Conservation (phyloP, 2,113 vertebrate genomes). For the Athene noctua region DNA sequence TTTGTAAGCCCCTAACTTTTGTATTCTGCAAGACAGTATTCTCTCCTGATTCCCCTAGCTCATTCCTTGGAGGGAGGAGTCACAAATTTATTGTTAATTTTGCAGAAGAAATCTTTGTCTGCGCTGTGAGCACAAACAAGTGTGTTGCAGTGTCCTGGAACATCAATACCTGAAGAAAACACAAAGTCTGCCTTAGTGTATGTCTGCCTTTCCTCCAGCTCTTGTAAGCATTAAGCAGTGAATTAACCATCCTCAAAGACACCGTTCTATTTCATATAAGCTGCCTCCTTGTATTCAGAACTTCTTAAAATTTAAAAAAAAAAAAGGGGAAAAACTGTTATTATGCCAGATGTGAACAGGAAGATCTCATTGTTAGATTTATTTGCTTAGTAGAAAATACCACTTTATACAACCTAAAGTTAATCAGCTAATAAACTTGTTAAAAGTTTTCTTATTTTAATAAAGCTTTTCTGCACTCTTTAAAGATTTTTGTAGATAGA, state of each 20-base stretch:
- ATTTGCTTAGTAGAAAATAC: neutral
- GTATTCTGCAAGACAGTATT: neutral
- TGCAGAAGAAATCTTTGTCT: neutral
- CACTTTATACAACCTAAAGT: neutral
- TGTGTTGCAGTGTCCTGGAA: neutral
- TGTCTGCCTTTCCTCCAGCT: neutral
- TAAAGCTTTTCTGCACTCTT: neutral
- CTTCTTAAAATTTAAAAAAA: neutral
- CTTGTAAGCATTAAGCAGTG: neutral
- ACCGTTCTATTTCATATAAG: neutral
- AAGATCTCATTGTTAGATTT: neutral
- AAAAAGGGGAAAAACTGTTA: neutral
- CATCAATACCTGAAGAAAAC: neutral
- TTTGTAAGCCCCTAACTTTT: neutral
- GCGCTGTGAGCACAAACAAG: neutral
- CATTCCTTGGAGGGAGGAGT: neutral
- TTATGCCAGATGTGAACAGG: neutral
- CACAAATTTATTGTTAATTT: neutral
- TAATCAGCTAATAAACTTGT: neutral
- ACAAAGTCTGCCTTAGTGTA: neutral
- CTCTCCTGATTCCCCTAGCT: neutral
- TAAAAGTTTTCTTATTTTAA: neutral
- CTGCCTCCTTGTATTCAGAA: neutral
- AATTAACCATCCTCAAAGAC: rapidly evolving
- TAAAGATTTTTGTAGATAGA: neutral